Conservation (phyloP, 2,888 invertebrate species). For the Drosophila tripunctata region DNA sequence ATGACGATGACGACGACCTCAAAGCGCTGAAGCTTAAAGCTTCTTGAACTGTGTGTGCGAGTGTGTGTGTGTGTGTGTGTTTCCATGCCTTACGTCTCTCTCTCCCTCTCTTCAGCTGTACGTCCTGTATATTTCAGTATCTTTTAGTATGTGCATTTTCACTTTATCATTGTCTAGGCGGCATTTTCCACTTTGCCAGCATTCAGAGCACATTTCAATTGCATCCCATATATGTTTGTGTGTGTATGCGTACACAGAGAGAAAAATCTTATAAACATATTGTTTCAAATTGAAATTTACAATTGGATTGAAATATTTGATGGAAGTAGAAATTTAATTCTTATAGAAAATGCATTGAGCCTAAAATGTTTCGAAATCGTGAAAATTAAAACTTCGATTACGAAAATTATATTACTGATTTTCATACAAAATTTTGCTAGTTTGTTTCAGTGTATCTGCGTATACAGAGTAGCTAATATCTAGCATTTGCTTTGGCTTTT, state of each 20-base stretch:
- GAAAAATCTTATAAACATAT: too few species aligned
- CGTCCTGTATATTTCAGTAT: slow-evolving; percentile 10
- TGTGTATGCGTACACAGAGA: not conserved
- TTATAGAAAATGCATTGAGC: too few species aligned
- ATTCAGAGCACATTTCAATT: slow-evolving; percentile 45
- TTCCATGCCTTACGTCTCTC: not conserved
- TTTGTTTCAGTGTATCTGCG: too few species aligned
- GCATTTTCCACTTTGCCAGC: slow-evolving; percentile 57
- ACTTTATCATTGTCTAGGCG: slow-evolving; percentile 75
- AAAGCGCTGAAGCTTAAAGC: slow-evolving; percentile 49
- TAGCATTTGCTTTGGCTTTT: too few species aligned
- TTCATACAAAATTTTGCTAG: too few species aligned
- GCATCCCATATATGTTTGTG: slow-evolving; percentile 13
- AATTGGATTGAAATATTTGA: too few species aligned
- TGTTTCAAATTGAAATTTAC: too few species aligned
- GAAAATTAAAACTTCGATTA: too few species aligned
- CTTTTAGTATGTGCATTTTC: slow-evolving; percentile 57
- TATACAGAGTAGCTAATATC: too few species aligned
- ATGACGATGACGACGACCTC: slow-evolving; percentile 20
- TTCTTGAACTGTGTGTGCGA: slow-evolving; percentile 49
- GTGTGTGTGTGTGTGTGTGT: not conserved
- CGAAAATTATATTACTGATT: too few species aligned
- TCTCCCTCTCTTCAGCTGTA: not conserved
- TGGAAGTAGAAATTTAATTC: too few species aligned
- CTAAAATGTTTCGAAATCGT: too few species aligned